phyloP scores from a whole-genome alignment of 2,888 invertebrate genomes.

The Sminthurides aquaticus region DNA sequence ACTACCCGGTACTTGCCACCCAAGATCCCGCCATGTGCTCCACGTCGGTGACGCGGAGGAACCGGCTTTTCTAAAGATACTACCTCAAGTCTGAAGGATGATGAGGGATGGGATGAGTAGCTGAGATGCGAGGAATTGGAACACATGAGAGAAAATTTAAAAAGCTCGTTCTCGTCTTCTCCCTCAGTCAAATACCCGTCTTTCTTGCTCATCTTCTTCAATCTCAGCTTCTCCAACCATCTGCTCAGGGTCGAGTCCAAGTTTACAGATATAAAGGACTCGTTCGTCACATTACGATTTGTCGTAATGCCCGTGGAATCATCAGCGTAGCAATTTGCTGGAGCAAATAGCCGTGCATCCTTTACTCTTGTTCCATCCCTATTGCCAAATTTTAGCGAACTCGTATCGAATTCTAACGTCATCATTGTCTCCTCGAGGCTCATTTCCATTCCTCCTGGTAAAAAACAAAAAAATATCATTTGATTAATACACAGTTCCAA shows the following conservation, averaged over 20 bases:
- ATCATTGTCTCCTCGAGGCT: neutral
- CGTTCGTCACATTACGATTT: neutral
- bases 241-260: neutral
- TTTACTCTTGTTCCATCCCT: neutral
- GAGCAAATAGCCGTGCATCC: neutral
- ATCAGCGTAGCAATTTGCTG: neutral
- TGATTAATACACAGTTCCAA: too few relatives aligned
- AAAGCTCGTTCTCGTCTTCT: neutral
- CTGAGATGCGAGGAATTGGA: neutral
- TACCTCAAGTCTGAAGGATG: neutral
- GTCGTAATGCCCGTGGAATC: neutral
- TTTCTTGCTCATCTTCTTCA: neutral
- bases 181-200: neutral
- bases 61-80: neutral
- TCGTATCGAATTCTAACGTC: neutral
- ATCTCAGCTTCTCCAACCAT: neutral
- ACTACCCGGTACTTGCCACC: conserved; percentile 1
- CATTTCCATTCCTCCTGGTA: neutral
- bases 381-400: neutral
- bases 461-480: neutral
- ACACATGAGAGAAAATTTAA: conserved; percentile 1
- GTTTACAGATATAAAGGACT: neutral
- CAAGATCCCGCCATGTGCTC: neutral
- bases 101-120: conserved; percentile 1
- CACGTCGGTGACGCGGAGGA: neutral